Conservation (phyloP, 2,113 vertebrate genomes). For the Mirza zaza region DNA sequence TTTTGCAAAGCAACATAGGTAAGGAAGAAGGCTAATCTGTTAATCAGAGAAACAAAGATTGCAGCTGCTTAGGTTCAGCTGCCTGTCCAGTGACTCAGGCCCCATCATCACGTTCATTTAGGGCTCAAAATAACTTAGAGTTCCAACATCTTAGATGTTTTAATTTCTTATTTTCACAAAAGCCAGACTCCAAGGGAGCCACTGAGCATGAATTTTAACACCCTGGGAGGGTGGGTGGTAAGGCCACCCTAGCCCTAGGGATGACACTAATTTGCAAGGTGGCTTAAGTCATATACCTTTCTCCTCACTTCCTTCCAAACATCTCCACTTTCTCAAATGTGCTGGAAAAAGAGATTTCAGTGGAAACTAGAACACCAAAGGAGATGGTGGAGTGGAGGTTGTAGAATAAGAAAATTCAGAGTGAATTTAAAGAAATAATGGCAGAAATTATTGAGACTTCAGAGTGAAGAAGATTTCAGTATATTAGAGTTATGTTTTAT, state of each 20-base stretch:
- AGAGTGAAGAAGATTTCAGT: not conserved
- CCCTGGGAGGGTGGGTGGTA: accelerated
- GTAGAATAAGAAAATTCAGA: not conserved
- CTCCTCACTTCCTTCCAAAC: not conserved
- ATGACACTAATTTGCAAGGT: not conserved
- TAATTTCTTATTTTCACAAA: too few species aligned
- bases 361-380: not conserved
- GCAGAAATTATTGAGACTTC: not conserved
- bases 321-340: not conserved
- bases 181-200: not conserved
- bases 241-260: not conserved
- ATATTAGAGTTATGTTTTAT: not conserved
- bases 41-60: too few species aligned
- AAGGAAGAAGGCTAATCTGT: too few species aligned
- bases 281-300: not conserved
- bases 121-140: too few species aligned
- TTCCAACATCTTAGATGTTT: too few species aligned
- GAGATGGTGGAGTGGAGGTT: not conserved
- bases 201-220: not conserved
- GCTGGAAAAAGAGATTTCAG: not conserved
- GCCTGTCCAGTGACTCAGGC: too few species aligned
- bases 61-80: too few species aligned
- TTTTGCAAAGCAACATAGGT: too few species aligned
- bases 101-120: too few species aligned
- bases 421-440: not conserved